Conservation (phyloP, 2,888 invertebrate species). For the Apamea anceps region DNA sequence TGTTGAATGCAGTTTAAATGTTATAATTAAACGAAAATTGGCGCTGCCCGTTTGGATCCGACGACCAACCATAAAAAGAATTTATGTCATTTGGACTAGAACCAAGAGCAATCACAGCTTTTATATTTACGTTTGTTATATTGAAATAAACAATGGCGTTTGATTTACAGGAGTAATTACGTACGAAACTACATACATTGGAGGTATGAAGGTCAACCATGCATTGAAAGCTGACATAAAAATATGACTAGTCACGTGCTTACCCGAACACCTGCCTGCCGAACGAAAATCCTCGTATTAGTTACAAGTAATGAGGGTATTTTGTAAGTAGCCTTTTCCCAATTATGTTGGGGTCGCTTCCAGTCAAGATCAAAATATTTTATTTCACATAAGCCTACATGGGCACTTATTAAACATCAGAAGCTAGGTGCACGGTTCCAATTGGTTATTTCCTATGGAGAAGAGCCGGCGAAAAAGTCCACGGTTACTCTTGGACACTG, state of each 20-base stretch:
- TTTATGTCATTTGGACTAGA: constrained; percentile 76
- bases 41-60: constrained; percentile 68
- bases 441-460: not conserved
- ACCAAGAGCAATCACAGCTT: constrained; percentile 72
- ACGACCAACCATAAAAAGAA: constrained; percentile 72
- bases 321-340: not conserved
- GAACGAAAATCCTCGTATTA: not conserved
- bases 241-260: constrained; percentile 10
- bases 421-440: not conserved
- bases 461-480: not conserved
- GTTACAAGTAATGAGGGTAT: not conserved
- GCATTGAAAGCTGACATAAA: constrained; percentile 48
- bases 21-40: constrained; percentile 73
- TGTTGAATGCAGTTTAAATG: constrained; percentile 52
- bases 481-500: not conserved
- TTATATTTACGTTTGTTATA: constrained; percentile 62
- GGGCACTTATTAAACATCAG: too few relatives aligned
- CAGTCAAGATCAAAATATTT: not conserved
- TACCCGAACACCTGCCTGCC: not conserved
- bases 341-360: not conserved
- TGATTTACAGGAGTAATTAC: constrained; percentile 61
- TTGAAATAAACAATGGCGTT: constrained; percentile 56
- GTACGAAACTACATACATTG: constrained; percentile 8
- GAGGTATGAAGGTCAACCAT: constrained; percentile 52
- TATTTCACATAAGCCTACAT: too few relatives aligned